Percentiles rank a stretch among this genome's conserved stretches.
Conservation (phyloP, 2,888 invertebrate species). For the Epinotia demarniana region DNA sequence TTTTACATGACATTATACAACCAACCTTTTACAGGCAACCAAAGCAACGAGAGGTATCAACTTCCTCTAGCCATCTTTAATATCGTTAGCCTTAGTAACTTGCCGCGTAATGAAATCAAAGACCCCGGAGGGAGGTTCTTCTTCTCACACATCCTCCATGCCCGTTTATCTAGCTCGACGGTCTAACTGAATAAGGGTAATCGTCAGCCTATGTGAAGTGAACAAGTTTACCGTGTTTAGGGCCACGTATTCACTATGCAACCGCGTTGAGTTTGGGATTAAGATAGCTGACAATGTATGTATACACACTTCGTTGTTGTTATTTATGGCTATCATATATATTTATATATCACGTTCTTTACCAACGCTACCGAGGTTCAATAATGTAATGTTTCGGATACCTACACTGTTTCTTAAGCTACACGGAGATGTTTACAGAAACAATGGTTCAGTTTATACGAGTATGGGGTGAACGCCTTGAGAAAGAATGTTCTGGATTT, state of each 20-base stretch:
- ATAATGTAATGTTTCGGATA: too few relatives aligned
- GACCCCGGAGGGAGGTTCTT: background rate
- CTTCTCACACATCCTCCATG: constrained; percentile 6
- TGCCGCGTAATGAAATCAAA: constrained; percentile 28
- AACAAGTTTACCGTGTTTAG: constrained; percentile 5
- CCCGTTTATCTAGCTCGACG: constrained; percentile 5
- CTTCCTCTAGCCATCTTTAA: background rate
- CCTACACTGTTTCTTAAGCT: too few relatives aligned
- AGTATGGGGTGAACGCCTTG: background rate
- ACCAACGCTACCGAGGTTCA: too few relatives aligned
- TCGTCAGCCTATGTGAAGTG: constrained; percentile 3
- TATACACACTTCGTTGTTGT: too few relatives aligned
- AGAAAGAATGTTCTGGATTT: too few relatives aligned
- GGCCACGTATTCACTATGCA: too few relatives aligned
- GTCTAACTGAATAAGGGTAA: constrained; percentile 22
- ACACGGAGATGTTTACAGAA: too few relatives aligned
- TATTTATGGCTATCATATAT: too few relatives aligned
- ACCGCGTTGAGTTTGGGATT: too few relatives aligned
- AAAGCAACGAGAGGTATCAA: background rate
- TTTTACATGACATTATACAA: too few relatives aligned
- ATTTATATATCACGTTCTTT: too few relatives aligned
- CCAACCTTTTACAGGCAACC: background rate
- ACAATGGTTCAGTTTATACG: background rate
- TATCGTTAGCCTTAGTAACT: background rate
- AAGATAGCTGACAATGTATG: too few relatives aligned